Conservation (phyloP, 2,888 invertebrate genomes). For the Caenorhabditis macrosperma region DNA sequence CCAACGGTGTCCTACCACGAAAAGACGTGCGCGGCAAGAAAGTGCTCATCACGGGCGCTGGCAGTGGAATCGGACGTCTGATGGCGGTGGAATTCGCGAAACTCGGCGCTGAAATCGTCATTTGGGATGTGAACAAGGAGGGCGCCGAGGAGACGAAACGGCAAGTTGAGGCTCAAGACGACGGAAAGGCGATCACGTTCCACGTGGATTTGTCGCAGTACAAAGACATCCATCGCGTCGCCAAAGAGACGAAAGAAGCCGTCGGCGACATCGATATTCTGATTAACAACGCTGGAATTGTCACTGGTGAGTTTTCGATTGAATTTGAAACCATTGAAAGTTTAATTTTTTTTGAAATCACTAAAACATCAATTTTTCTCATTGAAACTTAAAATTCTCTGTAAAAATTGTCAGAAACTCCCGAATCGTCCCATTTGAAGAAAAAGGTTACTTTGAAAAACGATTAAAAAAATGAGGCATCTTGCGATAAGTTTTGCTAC, state of each 20-base stretch:
- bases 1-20: constrained; percentile 80
- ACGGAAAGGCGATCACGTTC: constrained; percentile 85
- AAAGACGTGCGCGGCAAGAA: constrained; percentile 88
- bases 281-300: constrained; percentile 94
- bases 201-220: constrained; percentile 89
- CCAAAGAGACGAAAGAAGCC: constrained; percentile 82
- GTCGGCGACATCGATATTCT: constrained; percentile 89
- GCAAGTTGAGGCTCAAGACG: constrained; percentile 83
- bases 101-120: constrained; percentile 85
- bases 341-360: too few relatives aligned
- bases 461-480: too few relatives aligned
- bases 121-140: constrained; percentile 91
- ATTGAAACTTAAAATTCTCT: too few relatives aligned
- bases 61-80: constrained; percentile 89
- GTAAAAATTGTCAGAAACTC: too few relatives aligned
- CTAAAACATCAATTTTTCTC: too few relatives aligned
- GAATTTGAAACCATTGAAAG: too few relatives aligned
- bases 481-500: too few relatives aligned
- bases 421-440: too few relatives aligned
- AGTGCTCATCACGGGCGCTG: constrained; percentile 91
- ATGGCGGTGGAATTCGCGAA: constrained; percentile 77
- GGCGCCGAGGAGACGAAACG: constrained; percentile 89
- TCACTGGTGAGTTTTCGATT: constrained; percentile 83
- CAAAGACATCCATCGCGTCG: constrained; percentile 86
- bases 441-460: too few relatives aligned